Conservation (phyloP, 2,797 vertebrate genomes). For the Masticophis lateralis region DNA sequence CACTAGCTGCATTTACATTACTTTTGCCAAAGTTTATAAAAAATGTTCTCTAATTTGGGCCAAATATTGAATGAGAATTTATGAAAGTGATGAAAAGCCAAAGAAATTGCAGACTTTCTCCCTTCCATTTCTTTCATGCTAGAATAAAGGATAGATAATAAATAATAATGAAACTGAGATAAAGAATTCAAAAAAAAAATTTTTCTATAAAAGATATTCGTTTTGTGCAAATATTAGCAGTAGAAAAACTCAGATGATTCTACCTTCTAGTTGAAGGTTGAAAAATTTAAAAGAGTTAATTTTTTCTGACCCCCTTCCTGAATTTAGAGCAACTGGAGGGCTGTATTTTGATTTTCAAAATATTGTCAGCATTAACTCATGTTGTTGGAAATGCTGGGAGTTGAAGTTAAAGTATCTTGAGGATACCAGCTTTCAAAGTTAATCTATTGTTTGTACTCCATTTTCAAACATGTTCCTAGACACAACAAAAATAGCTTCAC, state of each 20-base stretch:
- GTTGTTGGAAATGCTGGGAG: not conserved
- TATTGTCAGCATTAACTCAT: not conserved
- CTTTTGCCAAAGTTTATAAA: not conserved
- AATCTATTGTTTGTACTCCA: not conserved
- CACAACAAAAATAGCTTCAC: not conserved
- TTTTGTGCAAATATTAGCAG: not conserved
- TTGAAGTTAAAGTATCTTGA: not conserved
- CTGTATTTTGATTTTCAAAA: not conserved
- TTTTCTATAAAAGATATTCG: not conserved
- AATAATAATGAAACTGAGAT: not conserved
- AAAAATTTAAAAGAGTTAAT: not conserved
- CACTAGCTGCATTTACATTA: not conserved
- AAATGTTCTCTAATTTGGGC: not conserved
- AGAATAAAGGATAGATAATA: not conserved
- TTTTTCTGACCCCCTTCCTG: not conserved
- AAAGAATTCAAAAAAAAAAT: not conserved
- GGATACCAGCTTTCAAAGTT: not conserved
- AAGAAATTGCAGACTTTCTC: not conserved
- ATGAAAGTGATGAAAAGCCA: not conserved
- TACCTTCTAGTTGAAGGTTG: not conserved
- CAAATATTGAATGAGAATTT: conserved; percentile 12
- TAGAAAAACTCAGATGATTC: not conserved
- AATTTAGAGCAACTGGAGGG: not conserved
- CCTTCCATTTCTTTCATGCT: not conserved
- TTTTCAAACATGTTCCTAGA: not conserved